Conservation (phyloP, 2,797 vertebrate species). For the Acanthurus tractus region DNA sequence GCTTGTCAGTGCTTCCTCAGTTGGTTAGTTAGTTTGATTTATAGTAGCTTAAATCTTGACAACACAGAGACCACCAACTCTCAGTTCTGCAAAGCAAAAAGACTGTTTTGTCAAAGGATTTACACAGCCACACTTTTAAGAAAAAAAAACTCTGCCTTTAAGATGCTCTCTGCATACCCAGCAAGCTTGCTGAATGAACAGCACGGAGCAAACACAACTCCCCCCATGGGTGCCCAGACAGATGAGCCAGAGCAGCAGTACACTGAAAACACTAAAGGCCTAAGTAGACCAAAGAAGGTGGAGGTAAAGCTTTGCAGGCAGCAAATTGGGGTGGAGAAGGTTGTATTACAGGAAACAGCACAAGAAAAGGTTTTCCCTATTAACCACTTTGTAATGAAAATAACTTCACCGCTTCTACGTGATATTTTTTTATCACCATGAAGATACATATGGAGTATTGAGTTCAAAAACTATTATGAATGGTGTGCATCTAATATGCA, state of each 20-base stretch:
- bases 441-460: background rate
- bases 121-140: no score
- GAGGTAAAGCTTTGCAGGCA: slow-evolving; percentile 17
- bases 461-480: background rate
- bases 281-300: slow-evolving; percentile 21
- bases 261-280: background rate
- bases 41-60: no score
- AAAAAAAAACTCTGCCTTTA: background rate
- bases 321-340: slow-evolving; percentile 13
- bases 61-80: no score
- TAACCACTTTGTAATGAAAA: background rate
- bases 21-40: no score
- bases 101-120: no score
- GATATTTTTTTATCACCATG: background rate
- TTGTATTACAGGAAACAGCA: background rate
- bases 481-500: background rate
- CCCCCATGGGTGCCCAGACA: slow-evolving; percentile 15
- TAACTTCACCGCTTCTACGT: background rate
- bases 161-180: slow-evolving; percentile 16
- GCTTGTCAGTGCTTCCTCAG: no score
- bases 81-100: no score
- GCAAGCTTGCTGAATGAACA: slow-evolving; percentile 17
- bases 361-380: background rate
- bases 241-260: slow-evolving; percentile 4
- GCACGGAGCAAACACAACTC: slow-evolving; percentile 10